Conservation (phyloP, 2,888 invertebrate genomes). For the Trichacis sp. region DNA sequence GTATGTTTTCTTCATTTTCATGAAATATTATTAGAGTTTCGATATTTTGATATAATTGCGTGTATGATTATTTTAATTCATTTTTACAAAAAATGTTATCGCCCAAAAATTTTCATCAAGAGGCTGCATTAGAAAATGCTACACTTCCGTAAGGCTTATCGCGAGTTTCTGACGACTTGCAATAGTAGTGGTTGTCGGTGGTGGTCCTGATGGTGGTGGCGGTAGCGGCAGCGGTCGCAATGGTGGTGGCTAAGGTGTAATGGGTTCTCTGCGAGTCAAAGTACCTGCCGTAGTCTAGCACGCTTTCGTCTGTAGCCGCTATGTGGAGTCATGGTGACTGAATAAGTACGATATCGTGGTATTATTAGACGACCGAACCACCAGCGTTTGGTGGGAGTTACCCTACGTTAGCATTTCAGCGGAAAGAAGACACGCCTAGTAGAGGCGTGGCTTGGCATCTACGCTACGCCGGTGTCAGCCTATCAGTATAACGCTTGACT, state of each 20-base stretch:
- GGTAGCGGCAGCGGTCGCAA: constrained; percentile 15
- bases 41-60: no score
- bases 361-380: constrained; percentile 60
- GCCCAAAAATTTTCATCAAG: no score
- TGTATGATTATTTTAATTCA: no score
- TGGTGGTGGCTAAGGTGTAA: constrained; percentile 18
- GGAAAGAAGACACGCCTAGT: constrained; percentile 47
- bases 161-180: no score
- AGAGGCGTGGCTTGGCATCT: constrained; percentile 46
- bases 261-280: constrained; percentile 31
- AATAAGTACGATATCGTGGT: constrained; percentile 64
- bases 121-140: background rate
- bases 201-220: constrained; percentile 7
- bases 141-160: constrained; percentile 17
- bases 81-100: no score
- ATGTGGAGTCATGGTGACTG: constrained; percentile 63
- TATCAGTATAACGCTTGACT: constrained; percentile 45
- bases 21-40: no score
- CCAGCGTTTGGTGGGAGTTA: constrained; percentile 47
- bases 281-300: constrained; percentile 46
- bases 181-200: constrained; percentile 1
- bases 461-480: constrained; percentile 49
- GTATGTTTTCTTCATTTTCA: no score
- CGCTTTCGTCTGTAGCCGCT: constrained; percentile 47
- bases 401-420: constrained; percentile 35